Conservation (phyloP, 1,140 invertebrate genomes). For the Papilio xuthus region DNA sequence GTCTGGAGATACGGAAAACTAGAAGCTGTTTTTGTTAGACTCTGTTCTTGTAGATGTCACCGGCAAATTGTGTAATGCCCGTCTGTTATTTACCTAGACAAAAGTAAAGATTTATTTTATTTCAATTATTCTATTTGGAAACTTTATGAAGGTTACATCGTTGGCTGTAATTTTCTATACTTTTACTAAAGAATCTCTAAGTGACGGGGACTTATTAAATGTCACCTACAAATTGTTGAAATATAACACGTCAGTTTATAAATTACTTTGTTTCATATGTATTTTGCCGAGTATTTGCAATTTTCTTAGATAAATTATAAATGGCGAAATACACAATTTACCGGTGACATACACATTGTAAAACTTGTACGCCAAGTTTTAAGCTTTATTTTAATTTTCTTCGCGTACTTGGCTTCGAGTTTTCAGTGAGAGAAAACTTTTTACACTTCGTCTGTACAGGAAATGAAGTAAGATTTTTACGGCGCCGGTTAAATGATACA, state of each 20-base stretch:
- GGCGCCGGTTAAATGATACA: constrained; percentile 41
- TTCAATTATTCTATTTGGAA: not conserved
- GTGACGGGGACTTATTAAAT: too few relatives aligned
- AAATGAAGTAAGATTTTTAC: constrained; percentile 54
- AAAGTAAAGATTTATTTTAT: not conserved
- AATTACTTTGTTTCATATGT: too few relatives aligned
- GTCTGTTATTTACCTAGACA: not conserved
- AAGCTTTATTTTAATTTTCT: constrained; percentile 79
- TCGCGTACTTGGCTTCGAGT: constrained; percentile 50
- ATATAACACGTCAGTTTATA: too few relatives aligned
- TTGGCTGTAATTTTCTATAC: not conserved
- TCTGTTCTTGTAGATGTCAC: constrained; percentile 48
- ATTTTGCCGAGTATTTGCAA: too few relatives aligned
- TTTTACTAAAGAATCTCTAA: too few relatives aligned
- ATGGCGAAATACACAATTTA: too few relatives aligned
- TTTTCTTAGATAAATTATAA: too few relatives aligned
- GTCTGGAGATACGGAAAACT: constrained; percentile 43
- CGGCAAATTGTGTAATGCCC: not conserved
- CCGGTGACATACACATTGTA: constrained; percentile 50
- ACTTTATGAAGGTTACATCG: not conserved
- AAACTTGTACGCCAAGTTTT: constrained; percentile 71
- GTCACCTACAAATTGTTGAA: too few relatives aligned
- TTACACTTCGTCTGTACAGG: constrained; percentile 51
- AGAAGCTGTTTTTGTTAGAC: constrained; percentile 51
- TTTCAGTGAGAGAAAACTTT: constrained; percentile 52